These are phyloP conservation scores for Molossus molossus DNA, from an alignment of 2,797 vertebrate species.

Conservation along the genomic window DNA sequence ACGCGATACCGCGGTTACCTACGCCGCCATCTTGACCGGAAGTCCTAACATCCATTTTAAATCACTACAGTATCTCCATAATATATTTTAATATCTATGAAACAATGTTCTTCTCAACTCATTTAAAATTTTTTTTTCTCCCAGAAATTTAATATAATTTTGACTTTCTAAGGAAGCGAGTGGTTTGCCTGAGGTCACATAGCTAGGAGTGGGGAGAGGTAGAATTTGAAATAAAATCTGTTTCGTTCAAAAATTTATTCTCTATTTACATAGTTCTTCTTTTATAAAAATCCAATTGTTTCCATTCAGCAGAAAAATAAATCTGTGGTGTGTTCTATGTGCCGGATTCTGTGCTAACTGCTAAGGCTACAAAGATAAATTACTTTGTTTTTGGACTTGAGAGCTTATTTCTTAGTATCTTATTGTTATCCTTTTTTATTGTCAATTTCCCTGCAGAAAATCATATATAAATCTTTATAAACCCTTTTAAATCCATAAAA, in stretches of 20 bases:
- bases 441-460: slow-evolving; percentile 67
- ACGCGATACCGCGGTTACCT: too few relatives aligned
- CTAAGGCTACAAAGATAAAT: slow-evolving; percentile 47
- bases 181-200: not conserved
- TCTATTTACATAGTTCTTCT: not conserved
- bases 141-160: slow-evolving; percentile 12
- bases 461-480: slow-evolving; percentile 71
- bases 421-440: slow-evolving; percentile 69
- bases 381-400: slow-evolving; percentile 62
- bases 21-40: too few relatives aligned
- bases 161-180: not conserved
- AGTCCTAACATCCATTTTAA: not conserved
- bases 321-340: not conserved
- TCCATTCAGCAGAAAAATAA: slow-evolving; percentile 44
- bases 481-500: slow-evolving; percentile 67
- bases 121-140: not conserved
- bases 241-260: slow-evolving; percentile 27
- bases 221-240: slow-evolving; percentile 50
- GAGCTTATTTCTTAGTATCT: slow-evolving; percentile 58
- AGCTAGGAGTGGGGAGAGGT: not conserved
- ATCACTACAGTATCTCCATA: too few relatives aligned
- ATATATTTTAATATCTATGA: too few relatives aligned
- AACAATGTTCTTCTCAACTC: not conserved
- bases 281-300: not conserved
- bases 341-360: not conserved